phyloP scores from a whole-genome alignment of 30 jellyfish, hydroid and myxozoan species.

The Rhopilema esculentum region DNA sequence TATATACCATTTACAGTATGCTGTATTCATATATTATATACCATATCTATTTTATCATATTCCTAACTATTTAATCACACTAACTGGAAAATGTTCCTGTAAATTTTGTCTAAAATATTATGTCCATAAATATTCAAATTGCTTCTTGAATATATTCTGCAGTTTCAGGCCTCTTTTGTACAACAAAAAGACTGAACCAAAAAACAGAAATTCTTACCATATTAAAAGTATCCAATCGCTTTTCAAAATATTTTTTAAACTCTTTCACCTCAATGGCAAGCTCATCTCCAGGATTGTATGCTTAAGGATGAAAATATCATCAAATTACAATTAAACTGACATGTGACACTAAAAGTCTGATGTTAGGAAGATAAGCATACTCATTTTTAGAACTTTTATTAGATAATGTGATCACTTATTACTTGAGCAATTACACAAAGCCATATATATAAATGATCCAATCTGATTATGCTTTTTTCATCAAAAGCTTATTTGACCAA shows the following conservation, averaged over 20 bases:
- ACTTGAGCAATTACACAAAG: too few species aligned
- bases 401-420: too few species aligned
- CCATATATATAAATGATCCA: too few species aligned
- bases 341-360: too few species aligned
- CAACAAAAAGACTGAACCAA: background rate
- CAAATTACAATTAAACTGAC: background rate
- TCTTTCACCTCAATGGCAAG: slow-evolving; percentile 33
- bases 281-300: slow-evolving; percentile 40
- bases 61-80: too few species aligned
- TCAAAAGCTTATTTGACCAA: too few species aligned
- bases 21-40: too few species aligned
- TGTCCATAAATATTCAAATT: background rate
- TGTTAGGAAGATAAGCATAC: too few species aligned
- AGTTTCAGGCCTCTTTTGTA: background rate
- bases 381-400: too few species aligned
- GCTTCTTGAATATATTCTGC: background rate
- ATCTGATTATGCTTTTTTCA: too few species aligned
- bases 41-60: background rate
- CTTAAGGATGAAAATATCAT: background rate
- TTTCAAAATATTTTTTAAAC: slow-evolving; percentile 23
- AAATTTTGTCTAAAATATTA: background rate
- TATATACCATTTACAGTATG: background rate
- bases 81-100: too few species aligned
- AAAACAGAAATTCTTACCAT: background rate
- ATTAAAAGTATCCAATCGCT: slow-evolving; percentile 25